These are phyloP conservation scores for Sciaenops ocellatus DNA, from an alignment of 2,797 vertebrate genomes.

Conservation along the genomic window DNA sequence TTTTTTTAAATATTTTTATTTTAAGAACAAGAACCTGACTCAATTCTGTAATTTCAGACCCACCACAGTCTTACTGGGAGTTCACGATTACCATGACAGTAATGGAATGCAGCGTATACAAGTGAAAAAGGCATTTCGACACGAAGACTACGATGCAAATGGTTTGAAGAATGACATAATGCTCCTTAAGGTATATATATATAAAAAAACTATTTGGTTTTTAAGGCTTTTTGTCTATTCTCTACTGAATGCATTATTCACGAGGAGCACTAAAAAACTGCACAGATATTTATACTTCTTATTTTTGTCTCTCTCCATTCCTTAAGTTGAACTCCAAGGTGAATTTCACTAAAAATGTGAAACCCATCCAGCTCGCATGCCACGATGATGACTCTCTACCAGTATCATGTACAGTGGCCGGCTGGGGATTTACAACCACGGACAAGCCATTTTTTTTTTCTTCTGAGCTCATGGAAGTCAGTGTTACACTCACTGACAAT, in stretches of 20 bases:
- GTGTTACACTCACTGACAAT: not conserved
- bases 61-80: slow-evolving; percentile 40
- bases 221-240: not conserved
- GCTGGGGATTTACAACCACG: slow-evolving; percentile 37
- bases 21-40: not conserved
- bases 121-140: slow-evolving; percentile 15
- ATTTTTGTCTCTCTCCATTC: not conserved
- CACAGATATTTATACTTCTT: not conserved
- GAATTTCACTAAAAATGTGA: too few relatives aligned
- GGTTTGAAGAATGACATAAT: slow-evolving; percentile 59
- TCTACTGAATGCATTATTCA: not conserved
- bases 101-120: fast-evolving
- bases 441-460: fast-evolving
- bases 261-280: not conserved
- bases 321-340: slow-evolving; percentile 59
- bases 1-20: not conserved
- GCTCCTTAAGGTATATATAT: slow-evolving; percentile 78
- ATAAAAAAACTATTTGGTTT: not conserved
- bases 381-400: not conserved
- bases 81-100: slow-evolving; percentile 11
- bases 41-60: slow-evolving; percentile 28
- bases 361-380: too few relatives aligned
- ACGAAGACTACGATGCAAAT: not conserved
- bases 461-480: too few relatives aligned
- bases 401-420: slow-evolving; percentile 47